Base-by-base conservation (phyloP, 2,888 invertebrate genomes). In the Schrankia costaestrigalis region DNA sequence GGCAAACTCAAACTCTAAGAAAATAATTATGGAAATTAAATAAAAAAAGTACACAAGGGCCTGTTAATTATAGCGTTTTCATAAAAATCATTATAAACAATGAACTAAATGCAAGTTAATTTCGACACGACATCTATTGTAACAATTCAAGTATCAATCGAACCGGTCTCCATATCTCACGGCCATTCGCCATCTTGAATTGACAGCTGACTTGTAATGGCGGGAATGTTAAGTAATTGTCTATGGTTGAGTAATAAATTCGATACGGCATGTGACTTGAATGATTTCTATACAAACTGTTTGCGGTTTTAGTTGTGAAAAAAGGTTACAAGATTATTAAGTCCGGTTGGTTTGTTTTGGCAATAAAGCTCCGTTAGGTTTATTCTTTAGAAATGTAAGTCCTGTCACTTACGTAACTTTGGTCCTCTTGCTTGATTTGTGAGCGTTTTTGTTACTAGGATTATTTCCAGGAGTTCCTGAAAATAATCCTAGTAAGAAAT, bases 201-300 rank as follows among this genome's bases (percentile, higher is more conserved):
- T 71, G 72, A 70, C 71, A 71, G 68, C 64, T 67, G 64, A 69
- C 66, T 61, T 56, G 63, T 63, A 66, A 69, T 68, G 67, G 69
- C 63, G 66, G 67, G 63, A 69, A 63, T 50, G 61, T 65, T 63
- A 64, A 56, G 69, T 66, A 68, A 70, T 71, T 71, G 66, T 71
- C 71, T 68, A 66, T 65, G 70, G 63, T 71, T 71, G 69, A 66
- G 69, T 69, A 72, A 72, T 56, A 69, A 60, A 69, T 71, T 64
- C 60, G 65, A 60, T 61, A 61, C 63, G 55, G 63, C 60, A 45
- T 57, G 62, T 52, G 65, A 51, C 46, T 41, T 56, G 40, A 56
- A 56, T 50, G 50, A 57, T 56, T 54, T 51, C 46, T 48, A 46
- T 52, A 47, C 35, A 49, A 37, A 43, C 37, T 12, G 24, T 45